Base-by-base conservation (phyloP, 2,797 vertebrate genomes). In the Rhadinocentrus ornatus region DNA sequence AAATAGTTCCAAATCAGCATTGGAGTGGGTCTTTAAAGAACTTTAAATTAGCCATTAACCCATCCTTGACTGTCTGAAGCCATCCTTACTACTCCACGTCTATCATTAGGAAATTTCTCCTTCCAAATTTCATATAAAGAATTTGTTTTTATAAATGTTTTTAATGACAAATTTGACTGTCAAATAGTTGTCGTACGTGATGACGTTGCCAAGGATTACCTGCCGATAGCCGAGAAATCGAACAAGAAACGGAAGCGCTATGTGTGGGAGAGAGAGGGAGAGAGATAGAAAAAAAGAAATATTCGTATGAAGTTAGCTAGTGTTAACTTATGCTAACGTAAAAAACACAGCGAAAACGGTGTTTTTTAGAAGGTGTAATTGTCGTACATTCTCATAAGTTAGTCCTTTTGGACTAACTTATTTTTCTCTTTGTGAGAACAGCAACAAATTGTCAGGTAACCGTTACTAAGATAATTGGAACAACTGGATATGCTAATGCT, bases 181-280 rank as follows among this genome's bases (percentile, higher is more conserved):
- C 35, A 37, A 37, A 37, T 37, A 11, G 35, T 3, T 11, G 35
- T 12, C 37, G 27, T 37, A 52, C 56, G 68, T 29, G 26, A 61
- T 78, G 79, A 84, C 79, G 84, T 75, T 20, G 0, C 0, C 2
- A 31, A 83, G 89, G 71, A 16, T 52, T 35, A 24, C 0, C 34
- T 34, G 57, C 82, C 69, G 86, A 89, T 63, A 26, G 2, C 53
- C 13, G 86, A 84, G 0, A 39, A 59, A 58, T 91, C 88, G 86
- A 91, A 78, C 90, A 73, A 78, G 39, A 75, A 78, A 32, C 85
- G 88, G 87, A 90, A 88, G 79, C 58, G 24, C 52, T 78, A 59
- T 41, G 66, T 72, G 74, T 66, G 20, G 7, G 44, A 8, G 20
- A 70, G 44, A 6, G 44, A 39, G 13, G 15, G 12, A 11, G 15